These are phyloP conservation scores for Zaprionus lineosus DNA, from an alignment of 2,888 invertebrate genomes.

Conservation along the genomic window DNA sequence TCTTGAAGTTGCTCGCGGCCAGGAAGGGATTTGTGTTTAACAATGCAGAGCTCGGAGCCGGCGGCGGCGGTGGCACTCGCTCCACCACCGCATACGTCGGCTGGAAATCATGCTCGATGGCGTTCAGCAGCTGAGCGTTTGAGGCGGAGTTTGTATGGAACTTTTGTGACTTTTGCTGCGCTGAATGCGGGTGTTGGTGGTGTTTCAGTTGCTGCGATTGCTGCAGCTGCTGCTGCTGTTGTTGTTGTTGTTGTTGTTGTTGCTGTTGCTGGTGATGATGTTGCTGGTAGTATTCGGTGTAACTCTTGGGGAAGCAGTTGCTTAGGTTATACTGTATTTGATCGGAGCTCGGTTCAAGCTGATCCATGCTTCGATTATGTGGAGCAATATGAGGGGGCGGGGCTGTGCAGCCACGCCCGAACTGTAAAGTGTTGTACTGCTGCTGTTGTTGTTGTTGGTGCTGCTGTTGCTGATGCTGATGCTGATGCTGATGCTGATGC, in stretches of 20 bases:
- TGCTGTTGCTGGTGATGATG: constrained; percentile 64
- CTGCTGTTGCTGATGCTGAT: constrained; percentile 48
- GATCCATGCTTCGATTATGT: constrained; percentile 53
- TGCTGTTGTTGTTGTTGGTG: constrained; percentile 83
- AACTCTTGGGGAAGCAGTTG: constrained; percentile 82
- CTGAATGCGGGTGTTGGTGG: constrained; percentile 40
- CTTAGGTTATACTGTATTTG: constrained; percentile 80
- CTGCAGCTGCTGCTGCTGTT: constrained; percentile 41
- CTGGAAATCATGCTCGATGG: constrained; percentile 78
- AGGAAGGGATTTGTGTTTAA: constrained; percentile 80
- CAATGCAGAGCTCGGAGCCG: constrained; percentile 48
- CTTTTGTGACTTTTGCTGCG: constrained; percentile 47
- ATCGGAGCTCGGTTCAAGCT: constrained; percentile 46
- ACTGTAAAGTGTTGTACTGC: constrained; percentile 82
- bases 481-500: constrained; percentile 54
- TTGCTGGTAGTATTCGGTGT: constrained; percentile 82
- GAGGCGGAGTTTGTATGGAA: constrained; percentile 61
- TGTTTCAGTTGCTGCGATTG: constrained; percentile 21
- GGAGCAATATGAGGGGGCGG: constrained; percentile 45
- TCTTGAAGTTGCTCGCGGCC: constrained; percentile 80
- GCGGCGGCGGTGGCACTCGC: constrained; percentile 55
- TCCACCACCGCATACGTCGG: constrained; percentile 79
- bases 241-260: constrained; percentile 47
- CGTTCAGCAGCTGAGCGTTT: constrained; percentile 73
- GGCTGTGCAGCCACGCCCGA: constrained; percentile 62